phyloP scores from a whole-genome alignment of 2,113 vertebrate species.

The Entosphenus tridentatus region DNA sequence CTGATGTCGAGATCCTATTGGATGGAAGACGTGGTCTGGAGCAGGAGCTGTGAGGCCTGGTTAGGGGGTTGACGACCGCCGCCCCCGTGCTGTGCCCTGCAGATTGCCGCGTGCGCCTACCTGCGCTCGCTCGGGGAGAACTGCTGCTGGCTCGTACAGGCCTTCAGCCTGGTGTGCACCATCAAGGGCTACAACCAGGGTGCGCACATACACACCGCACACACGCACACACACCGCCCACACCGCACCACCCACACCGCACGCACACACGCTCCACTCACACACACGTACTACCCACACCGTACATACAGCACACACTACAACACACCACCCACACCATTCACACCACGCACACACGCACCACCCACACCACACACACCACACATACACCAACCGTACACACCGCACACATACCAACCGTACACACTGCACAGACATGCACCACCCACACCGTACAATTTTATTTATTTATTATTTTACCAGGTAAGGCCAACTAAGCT shows the following conservation, averaged over 20 bases:
- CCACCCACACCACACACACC: background rate
- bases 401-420: background rate
- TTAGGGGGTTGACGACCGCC: no score
- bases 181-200: slow-evolving; percentile 38
- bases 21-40: no score
- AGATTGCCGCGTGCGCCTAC: slow-evolving; percentile 41
- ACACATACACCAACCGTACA: background rate
- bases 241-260: background rate
- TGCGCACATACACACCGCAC: slow-evolving; percentile 15
- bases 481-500: background rate
- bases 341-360: background rate
- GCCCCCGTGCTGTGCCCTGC: slow-evolving; percentile 11
- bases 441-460: background rate
- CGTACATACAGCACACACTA: background rate
- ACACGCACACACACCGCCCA: slow-evolving; percentile 1
- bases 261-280: background rate
- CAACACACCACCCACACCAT: background rate
- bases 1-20: no score
- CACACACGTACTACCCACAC: background rate
- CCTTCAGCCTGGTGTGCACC: slow-evolving; percentile 43
- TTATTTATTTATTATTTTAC: no score
- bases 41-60: no score
- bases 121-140: slow-evolving; percentile 27
- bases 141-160: slow-evolving; percentile 29
- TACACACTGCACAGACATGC: background rate